phyloP scores from a whole-genome alignment of 2,888 invertebrate species.

The Taenaris catops region DNA sequence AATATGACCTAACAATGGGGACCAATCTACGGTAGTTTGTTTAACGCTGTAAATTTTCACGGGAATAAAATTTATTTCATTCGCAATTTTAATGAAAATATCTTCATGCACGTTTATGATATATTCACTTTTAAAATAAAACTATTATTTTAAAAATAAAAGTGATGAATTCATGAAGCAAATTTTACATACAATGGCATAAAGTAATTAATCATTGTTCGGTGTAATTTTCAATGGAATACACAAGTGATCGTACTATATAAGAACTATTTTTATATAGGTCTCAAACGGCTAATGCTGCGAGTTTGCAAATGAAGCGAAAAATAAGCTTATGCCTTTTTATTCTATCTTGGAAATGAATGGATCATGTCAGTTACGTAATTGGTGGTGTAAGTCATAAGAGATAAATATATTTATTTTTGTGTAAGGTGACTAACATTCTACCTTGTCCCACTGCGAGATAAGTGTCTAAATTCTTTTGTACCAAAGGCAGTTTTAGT shows the following conservation, averaged over 20 bases:
- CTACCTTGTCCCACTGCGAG: too few relatives aligned
- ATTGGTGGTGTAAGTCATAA: conserved; percentile 32
- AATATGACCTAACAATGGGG: conserved; percentile 10
- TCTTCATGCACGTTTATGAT: conserved; percentile 3
- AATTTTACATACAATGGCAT: too few relatives aligned
- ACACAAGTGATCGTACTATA: conserved; percentile 5
- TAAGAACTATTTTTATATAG: conserved; percentile 21
- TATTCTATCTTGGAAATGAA: conserved; percentile 35
- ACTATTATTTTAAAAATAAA: too few relatives aligned
- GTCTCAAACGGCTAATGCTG: conserved; percentile 26
- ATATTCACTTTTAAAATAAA: background rate
- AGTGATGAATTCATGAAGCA: too few relatives aligned
- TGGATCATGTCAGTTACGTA: conserved; percentile 30
- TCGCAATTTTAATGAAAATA: conserved; percentile 2
- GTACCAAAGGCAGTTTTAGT: too few relatives aligned
- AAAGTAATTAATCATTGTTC: conserved; percentile 4
- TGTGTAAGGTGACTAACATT: too few relatives aligned
- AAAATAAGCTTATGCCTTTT: conserved; percentile 32
- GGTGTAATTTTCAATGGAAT: conserved; percentile 3
- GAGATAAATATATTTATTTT: too few relatives aligned
- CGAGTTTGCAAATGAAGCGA: conserved; percentile 30
- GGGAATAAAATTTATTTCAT: conserved; percentile 7
- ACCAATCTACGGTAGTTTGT: conserved; percentile 10
- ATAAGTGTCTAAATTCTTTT: too few relatives aligned
- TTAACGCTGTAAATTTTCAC: conserved; percentile 4